phyloP scores from a whole-genome alignment of 2,797 vertebrate species.

The Characodon lateralis region DNA sequence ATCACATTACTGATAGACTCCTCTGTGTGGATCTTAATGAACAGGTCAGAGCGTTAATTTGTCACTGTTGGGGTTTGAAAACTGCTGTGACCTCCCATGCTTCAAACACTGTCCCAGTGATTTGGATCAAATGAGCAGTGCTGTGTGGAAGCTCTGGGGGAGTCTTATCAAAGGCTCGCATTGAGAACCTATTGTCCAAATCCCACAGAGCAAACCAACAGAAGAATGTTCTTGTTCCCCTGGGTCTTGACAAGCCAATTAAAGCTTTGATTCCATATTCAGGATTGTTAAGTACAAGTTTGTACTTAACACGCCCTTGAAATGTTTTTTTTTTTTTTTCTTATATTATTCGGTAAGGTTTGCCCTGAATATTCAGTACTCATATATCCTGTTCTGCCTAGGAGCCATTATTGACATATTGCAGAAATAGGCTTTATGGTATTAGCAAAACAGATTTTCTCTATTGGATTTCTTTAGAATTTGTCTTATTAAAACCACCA shows the following conservation, averaged over 20 bases:
- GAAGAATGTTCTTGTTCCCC: slow-evolving; percentile 10
- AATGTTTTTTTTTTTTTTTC: no score
- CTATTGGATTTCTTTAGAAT: neutral
- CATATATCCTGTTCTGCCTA: neutral
- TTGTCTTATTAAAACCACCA: neutral
- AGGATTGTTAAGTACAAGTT: neutral
- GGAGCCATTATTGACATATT: neutral
- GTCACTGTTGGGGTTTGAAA: slow-evolving; percentile 24
- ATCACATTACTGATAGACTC: neutral
- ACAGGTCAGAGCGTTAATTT: neutral
- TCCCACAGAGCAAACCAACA: slow-evolving; percentile 24
- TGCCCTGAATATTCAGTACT: neutral
- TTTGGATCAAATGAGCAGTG: slow-evolving; percentile 23
- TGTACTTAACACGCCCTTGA: neutral
- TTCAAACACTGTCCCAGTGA: slow-evolving; percentile 10
- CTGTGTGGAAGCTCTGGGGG: neutral
- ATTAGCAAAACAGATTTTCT: neutral
- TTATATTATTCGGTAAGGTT: neutral
- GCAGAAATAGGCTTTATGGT: neutral
- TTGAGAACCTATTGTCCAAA: slow-evolving; percentile 26
- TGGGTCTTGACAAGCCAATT: neutral
- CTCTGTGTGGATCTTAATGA: slow-evolving; percentile 10
- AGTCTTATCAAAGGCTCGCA: slow-evolving; percentile 19
- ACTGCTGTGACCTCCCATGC: slow-evolving; percentile 35
- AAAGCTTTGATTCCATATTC: neutral